Base-by-base conservation (phyloP, 2,888 invertebrate genomes). In the Flabesymbios commensalis region DNA sequence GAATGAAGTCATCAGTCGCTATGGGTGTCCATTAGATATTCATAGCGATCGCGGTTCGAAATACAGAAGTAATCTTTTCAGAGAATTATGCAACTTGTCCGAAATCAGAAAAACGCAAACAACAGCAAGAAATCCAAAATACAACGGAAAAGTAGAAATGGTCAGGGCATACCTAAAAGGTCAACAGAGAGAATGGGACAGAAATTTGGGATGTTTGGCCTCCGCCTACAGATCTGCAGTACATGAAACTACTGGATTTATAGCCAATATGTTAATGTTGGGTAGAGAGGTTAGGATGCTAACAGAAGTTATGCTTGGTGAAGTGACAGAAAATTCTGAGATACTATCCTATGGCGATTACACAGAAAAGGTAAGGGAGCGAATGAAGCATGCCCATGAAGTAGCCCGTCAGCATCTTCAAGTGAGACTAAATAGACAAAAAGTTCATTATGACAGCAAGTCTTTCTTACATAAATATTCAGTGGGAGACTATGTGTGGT, bases 121-220 rank as follows among this genome's bases (percentile, higher is more conserved):
- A 7, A 28, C 42, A 17, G 22, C 41, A n/a, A 41, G 42, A 10
- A 19, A 41, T 3, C 54, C 54, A 3, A 54, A 28, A 17, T 4
- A 14, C n/a, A 54, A 54, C 19, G 42, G 54, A 1, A 3, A 17
- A 1, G 26, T 39, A n/a, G n/a, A 14, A 2, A 28, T 56, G 56
- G 1, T 26, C 2, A 39, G n/a, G 1, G 39, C 33, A 31, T 33
- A 39, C 4, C 24, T 56, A 3, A 24, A 4, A 17, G 47, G 39
- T 24, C 28, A 47, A 14, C 47, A 56, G 45, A 5, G n/a, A 2
- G 56, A 56, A 19, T 56, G 56, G 56, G 31, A 56, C 19, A 31
- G 29, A 29, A 1, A 10, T 3, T 22, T 56, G 2, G 39, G 39
- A 2, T 10, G 2, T 22, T 29, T 56, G 4, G 5, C 28, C n/a